phyloP scores from a whole-genome alignment of 2,888 invertebrate species.

The Dyspetes luteomarginatus region DNA sequence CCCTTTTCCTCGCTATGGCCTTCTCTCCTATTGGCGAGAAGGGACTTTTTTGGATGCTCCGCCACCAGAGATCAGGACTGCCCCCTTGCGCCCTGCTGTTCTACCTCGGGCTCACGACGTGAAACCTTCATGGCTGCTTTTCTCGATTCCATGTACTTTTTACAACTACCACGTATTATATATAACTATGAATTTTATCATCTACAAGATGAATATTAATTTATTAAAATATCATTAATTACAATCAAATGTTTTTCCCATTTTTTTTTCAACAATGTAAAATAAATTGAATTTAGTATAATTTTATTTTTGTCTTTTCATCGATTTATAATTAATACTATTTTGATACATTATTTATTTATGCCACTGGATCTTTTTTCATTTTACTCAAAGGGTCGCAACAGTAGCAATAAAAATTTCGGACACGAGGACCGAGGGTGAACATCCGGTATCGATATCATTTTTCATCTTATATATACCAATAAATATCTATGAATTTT shows the following conservation, averaged over 20 bases:
- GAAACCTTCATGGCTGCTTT: constrained; percentile 66
- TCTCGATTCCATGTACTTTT: constrained; percentile 13
- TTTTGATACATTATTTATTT: constrained; percentile 46
- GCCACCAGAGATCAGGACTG: constrained; percentile 67
- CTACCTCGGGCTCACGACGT: constrained; percentile 57
- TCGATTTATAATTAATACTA: constrained; percentile 46
- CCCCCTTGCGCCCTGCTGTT: constrained; percentile 76
- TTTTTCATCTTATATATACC: constrained; percentile 79
- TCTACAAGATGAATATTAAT: too few species aligned
- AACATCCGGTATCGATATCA: constrained; percentile 67
- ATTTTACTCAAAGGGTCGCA: constrained; percentile 7
- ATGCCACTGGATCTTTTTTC: constrained; percentile 18
- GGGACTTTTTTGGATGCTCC: constrained; percentile 74
- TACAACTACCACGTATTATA: too few species aligned
- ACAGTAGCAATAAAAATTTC: constrained; percentile 35
- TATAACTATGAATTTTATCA: too few species aligned
- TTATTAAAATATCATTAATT: too few species aligned
- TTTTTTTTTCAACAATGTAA: too few species aligned
- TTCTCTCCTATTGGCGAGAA: constrained; percentile 73
- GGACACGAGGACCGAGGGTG: too few species aligned
- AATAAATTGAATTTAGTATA: too few species aligned
- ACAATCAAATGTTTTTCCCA: too few species aligned
- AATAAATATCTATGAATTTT: too few species aligned
- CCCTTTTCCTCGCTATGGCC: constrained; percentile 67
- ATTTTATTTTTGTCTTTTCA: too few species aligned